Evolutionary conservation across 2,113 vertebrate species (phyloP), one percentile per base, ranked within the genome.

Genomic region (Lagopus leucura): DNA sequence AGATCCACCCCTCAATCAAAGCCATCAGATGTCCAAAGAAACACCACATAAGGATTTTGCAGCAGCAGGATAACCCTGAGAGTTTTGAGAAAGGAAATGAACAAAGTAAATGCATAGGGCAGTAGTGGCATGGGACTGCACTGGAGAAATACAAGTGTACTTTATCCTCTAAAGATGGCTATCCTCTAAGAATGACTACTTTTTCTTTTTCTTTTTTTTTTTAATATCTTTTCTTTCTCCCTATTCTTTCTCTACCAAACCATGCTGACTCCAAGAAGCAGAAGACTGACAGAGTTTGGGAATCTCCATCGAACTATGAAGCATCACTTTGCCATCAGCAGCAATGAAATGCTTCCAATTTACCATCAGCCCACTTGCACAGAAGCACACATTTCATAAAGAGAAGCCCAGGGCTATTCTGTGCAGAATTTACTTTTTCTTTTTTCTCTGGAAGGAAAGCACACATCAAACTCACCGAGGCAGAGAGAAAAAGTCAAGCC

Each of bases 1-100:
- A 93, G 65, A 52, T 80, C 52, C 79, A 86, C 52, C 69, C 52
- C 18, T 52, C 43, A 88, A 92, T 91, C 87, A 40, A 80, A 45
- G 47, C 40, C 52, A 91, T 43, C 91, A 95, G 82, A 86, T 92
- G 79, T 74, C n/a, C 89, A 92, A 42, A 91, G 82, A 94, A 95
- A 91, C 43, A 76, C 79, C 67, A 48, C 6, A 45, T 50, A 73
- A 79, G 36, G 71, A 54, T 76, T 92, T 20, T 74, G 69, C 45
- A 76, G 88, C 86, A 94, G 69, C 75, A 88, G 38, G 72, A 86
- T 57, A 92, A 67, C 20, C 20, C 8, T 5, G 30, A 30, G 70
- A 83, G 67, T 36, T 83, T 32, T 74, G 67, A 93, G 45, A 92
- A 66, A 67, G 55, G 58, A 60, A 85, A 87, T n/a, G 70, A 63